Percentiles rank a stretch among this genome's conserved stretches.
Evolutionary conservation across 2,113 vertebrate species (phyloP).

Genomic region (Ibidorhyncha struthersii): DNA sequence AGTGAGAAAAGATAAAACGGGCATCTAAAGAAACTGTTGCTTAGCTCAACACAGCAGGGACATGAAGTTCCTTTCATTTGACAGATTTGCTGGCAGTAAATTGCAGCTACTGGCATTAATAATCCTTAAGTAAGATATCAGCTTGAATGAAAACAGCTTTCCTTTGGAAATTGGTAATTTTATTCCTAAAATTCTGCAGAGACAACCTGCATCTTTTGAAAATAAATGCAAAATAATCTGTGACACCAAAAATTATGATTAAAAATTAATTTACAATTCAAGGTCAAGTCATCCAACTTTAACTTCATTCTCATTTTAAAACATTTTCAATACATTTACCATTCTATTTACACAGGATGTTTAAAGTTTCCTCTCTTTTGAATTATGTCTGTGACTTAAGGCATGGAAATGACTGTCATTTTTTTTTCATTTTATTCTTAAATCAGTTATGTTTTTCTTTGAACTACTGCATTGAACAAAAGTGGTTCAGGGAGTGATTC

Average conservation of each 20-base stretch:
- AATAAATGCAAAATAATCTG: neutral
- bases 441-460: slow-evolving; percentile 7
- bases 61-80: slow-evolving; percentile 5
- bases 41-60: neutral
- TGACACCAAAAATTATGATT: neutral
- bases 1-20: neutral
- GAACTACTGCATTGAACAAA: neutral
- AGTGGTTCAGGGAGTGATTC: neutral
- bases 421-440: neutral
- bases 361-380: slow-evolving; percentile 19
- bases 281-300: neutral
- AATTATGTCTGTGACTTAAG: slow-evolving; percentile 10
- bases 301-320: slow-evolving; percentile 9
- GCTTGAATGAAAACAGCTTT: neutral
- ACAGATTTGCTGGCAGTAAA: neutral
- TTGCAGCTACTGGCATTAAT: slow-evolving; percentile 18
- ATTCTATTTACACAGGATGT: neutral
- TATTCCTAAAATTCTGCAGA: neutral
- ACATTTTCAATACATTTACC: neutral
- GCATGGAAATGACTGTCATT: neutral
- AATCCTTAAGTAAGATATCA: neutral
- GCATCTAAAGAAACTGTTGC: neutral
- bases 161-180: neutral
- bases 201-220: neutral
- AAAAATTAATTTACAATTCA: neutral